Percentiles rank a stretch among this genome's conserved stretches.
These are phyloP conservation scores for Ptilodon capucinus DNA, from an alignment of 2,888 invertebrate species.

Conservation along the genomic window DNA sequence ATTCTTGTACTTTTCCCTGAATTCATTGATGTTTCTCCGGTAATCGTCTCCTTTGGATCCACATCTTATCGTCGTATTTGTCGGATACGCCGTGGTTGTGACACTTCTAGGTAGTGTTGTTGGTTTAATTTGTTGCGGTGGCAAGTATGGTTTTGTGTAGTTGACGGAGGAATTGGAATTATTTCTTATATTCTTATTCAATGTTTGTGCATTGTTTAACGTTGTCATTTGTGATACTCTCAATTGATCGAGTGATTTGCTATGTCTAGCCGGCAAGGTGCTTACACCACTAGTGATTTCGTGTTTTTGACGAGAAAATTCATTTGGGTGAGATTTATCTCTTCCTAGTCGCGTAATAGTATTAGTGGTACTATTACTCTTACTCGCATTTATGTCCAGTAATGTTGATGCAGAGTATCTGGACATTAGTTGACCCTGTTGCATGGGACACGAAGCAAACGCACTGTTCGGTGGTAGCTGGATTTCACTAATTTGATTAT, in stretches of 20 bases:
- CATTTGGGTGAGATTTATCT: conserved; percentile 57
- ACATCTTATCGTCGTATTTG: conserved; percentile 70
- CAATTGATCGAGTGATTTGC: conserved; percentile 91
- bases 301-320: conserved; percentile 64
- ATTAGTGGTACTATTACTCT: conserved; percentile 43
- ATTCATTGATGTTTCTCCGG: conserved; percentile 84
- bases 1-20: conserved; percentile 85
- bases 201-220: conserved; percentile 54
- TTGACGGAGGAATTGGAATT: conserved; percentile 70
- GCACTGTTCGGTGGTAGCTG: conserved; percentile 71
- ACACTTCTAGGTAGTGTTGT: conserved; percentile 78
- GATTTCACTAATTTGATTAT: conserved; percentile 79
- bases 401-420: conserved; percentile 84
- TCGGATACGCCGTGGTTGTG: conserved; percentile 72
- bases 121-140: conserved; percentile 70
- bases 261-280: conserved; percentile 87
- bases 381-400: conserved; percentile 68
- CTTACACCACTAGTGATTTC: conserved; percentile 75
- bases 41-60: conserved; percentile 78
- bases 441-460: conserved; percentile 70
- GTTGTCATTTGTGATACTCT: conserved; percentile 80
- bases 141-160: conserved; percentile 72
- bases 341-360: conserved; percentile 50
- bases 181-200: conserved; percentile 63
- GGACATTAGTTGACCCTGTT: conserved; percentile 77